These are phyloP conservation scores for Antheraea yamamai DNA, from an alignment of 2,888 invertebrate genomes.

Conservation along the genomic window DNA sequence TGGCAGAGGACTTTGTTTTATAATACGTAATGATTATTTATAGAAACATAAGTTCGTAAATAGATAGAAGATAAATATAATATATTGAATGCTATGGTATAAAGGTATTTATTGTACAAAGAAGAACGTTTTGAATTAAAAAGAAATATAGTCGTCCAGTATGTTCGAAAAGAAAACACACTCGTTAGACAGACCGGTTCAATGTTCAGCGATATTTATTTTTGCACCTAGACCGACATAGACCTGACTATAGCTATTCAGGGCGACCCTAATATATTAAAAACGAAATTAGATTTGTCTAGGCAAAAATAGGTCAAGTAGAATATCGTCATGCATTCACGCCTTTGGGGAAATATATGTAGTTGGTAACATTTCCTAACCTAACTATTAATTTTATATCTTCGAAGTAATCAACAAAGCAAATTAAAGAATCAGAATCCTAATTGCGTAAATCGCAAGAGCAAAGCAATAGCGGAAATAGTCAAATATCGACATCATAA, in stretches of 20 bases:
- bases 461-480: too few relatives aligned
- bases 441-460: too few relatives aligned
- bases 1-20: too few relatives aligned
- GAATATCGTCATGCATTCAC: not conserved
- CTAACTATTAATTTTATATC: too few relatives aligned
- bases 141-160: not conserved
- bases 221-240: constrained; percentile 11
- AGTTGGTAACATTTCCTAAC: not conserved
- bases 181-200: not conserved
- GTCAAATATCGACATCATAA: too few relatives aligned
- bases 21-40: too few relatives aligned
- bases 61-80: too few relatives aligned
- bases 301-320: constrained; percentile 13
- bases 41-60: too few relatives aligned
- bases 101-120: not conserved
- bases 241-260: constrained; percentile 10
- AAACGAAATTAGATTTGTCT: constrained; percentile 14
- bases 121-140: not conserved
- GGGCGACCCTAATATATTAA: constrained; percentile 11
- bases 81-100: too few relatives aligned
- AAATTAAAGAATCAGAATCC: too few relatives aligned
- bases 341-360: not conserved
- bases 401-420: too few relatives aligned
- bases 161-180: not conserved
- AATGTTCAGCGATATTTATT: constrained; percentile 12